Base-by-base conservation (phyloP, 2,113 vertebrate genomes). In the Glaucidium brasilianum region DNA sequence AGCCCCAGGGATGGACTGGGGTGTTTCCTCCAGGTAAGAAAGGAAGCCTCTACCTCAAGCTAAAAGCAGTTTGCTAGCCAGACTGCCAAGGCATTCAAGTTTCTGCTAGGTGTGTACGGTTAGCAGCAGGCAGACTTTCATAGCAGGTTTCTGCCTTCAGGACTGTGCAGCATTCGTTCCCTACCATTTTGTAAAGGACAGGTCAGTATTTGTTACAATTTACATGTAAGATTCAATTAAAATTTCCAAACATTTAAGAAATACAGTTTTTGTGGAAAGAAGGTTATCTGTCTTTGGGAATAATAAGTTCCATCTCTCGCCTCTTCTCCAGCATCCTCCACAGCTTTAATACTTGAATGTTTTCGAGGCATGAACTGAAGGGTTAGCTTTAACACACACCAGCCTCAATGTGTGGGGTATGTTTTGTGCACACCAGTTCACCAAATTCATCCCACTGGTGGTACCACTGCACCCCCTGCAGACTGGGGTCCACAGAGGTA, bases 331-430 rank as follows among this genome's bases (percentile, higher is more conserved):
- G 29, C 34, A 74, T 23, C 19, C 6, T 34, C 29, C 11, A 14
- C 8, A 62, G 27, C 50, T 32, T n/a, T 59, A 43, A 34, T 35
- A 75, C n/a, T 32, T 53, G 34, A 41, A 52, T 35, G 23, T 6
- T 58, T 69, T 78, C n/a, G 50, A 50, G 50, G 58, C 12, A 21
- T 58, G 30, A 79, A 78, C 15, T 10, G 23, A 50, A 64, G 29
- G 9, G 12, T 27, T 37, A 59, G 39, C 49, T 56, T 75, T 64
- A 66, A 30, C 21, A 11, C 15, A 23, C n/a, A 55, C 45, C 41
- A 64, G 37, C 56, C 45, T 32, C 2, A 0, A 11, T 19, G 39
- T 17, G 45, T 15, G 30, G 0, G 4, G 30, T 37, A 35, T 3
- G 1, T 29, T 71, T 71, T 59, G 39, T 29, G 41, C 29, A 55